phyloP scores from a whole-genome alignment of 2,888 invertebrate species.

The Caenorhabditis afra region DNA sequence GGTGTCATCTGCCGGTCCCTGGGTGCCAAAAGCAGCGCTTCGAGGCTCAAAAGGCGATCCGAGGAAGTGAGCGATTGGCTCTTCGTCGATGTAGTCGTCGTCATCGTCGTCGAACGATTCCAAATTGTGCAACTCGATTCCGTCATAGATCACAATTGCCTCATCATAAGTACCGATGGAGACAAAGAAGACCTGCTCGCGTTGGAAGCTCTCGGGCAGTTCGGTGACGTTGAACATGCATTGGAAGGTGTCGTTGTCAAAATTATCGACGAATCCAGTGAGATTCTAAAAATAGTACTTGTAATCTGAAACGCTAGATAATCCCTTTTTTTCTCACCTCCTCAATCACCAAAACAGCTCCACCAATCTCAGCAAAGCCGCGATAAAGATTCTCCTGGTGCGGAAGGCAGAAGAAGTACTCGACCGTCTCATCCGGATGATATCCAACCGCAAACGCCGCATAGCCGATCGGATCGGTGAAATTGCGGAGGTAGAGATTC shows the following conservation, averaged over 20 bases:
- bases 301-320: no score
- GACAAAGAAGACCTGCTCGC: constrained; percentile 36
- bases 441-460: constrained; percentile 36
- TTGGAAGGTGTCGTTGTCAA: constrained; percentile 11
- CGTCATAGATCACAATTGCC: constrained; percentile 33
- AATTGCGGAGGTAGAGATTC: constrained; percentile 39
- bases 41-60: not conserved
- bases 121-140: constrained; percentile 24
- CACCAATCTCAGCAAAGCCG: constrained; percentile 31
- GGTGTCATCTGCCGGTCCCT: no score
- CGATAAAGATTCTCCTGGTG: constrained; percentile 10
- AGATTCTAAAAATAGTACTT: constrained; percentile 26
- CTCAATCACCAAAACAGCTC: constrained; percentile 4
- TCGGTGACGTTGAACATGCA: constrained; percentile 32
- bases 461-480: constrained; percentile 23
- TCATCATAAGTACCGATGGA: constrained; percentile 34
- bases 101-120: constrained; percentile 83
- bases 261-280: constrained; percentile 13
- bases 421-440: constrained; percentile 19
- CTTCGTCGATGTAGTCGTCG: constrained; percentile 58
- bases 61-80: not conserved
- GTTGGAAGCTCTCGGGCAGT: constrained; percentile 16
- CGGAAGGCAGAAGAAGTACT: constrained; percentile 47
- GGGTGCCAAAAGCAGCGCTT: no score
- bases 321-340: constrained; percentile 7